Percentiles rank a stretch among this genome's conserved stretches.
Evolutionary conservation across 2,888 invertebrate species (phyloP).

Genomic region (Spodoptera exigua): DNA sequence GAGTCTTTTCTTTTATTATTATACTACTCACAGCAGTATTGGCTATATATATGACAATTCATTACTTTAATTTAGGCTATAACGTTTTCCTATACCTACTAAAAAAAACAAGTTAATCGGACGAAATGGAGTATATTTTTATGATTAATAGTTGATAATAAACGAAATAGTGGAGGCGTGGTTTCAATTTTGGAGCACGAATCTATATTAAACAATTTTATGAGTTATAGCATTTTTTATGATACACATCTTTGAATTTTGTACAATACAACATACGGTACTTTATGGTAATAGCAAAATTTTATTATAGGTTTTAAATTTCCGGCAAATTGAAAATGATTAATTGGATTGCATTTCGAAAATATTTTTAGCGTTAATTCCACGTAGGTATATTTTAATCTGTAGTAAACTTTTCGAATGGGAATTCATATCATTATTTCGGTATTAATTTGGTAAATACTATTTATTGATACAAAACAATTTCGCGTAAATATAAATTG

Average conservation of each 20-base stretch:
- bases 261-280: constrained; percentile 15
- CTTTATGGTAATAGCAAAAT: constrained; percentile 11
- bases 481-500: not conserved
- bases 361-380: not conserved
- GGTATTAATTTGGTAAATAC: not conserved
- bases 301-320: constrained; percentile 1
- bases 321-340: not conserved
- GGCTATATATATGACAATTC: constrained; percentile 44
- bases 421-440: not conserved
- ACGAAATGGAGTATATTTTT: constrained; percentile 51
- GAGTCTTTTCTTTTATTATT: no score
- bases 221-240: constrained; percentile 15
- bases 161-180: constrained; percentile 52
- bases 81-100: constrained; percentile 24
- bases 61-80: constrained; percentile 37
- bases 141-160: constrained; percentile 56
- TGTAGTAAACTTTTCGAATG: not conserved
- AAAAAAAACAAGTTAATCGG: constrained; percentile 44
- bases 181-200: constrained; percentile 40
- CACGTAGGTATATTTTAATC: not conserved
- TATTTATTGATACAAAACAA: not conserved
- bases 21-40: constrained; percentile 18
- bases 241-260: constrained; percentile 12
- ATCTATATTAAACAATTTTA: constrained; percentile 30
- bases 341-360: not conserved